Conservation (phyloP, 2,113 vertebrate genomes). For the Chascanopsetta lugubris region DNA sequence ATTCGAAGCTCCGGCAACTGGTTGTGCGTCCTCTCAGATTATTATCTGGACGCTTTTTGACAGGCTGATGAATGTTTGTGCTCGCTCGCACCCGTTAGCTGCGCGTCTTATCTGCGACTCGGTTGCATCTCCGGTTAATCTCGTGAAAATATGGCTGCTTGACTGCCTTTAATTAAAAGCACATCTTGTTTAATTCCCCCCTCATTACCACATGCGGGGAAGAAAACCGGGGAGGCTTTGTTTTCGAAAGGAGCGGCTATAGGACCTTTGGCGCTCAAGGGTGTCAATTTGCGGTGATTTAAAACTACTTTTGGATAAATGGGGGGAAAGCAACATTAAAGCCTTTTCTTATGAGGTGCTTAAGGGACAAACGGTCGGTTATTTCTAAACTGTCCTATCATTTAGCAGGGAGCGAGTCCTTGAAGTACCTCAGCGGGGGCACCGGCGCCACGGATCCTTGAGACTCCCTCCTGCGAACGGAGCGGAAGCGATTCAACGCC, state of each 20-base stretch:
- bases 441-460: constrained; percentile 16
- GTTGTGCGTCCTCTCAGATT: constrained; percentile 39
- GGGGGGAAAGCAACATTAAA: constrained; percentile 59
- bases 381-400: constrained; percentile 49
- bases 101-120: constrained; percentile 15
- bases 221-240: constrained; percentile 7
- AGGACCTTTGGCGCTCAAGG: constrained; percentile 45
- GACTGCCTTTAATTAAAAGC: constrained; percentile 74
- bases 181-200: constrained; percentile 64
- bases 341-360: constrained; percentile 63
- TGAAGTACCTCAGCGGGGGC: constrained; percentile 37
- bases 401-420: constrained; percentile 48
- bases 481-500: constrained; percentile 24
- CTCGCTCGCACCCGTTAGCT: constrained; percentile 21
- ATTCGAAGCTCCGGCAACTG: constrained; percentile 35
- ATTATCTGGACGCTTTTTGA: constrained; percentile 39
- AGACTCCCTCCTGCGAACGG: not conserved
- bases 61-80: constrained; percentile 41
- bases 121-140: constrained; percentile 37
- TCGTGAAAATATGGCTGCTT: constrained; percentile 48
- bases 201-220: constrained; percentile 41
- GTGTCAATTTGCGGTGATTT: constrained; percentile 67
- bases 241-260: constrained; percentile 35
- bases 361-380: constrained; percentile 60
- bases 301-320: constrained; percentile 69